These are phyloP conservation scores for Chrysotoxum bicinctum DNA, from an alignment of 2,888 invertebrate species.

Conservation along the genomic window DNA sequence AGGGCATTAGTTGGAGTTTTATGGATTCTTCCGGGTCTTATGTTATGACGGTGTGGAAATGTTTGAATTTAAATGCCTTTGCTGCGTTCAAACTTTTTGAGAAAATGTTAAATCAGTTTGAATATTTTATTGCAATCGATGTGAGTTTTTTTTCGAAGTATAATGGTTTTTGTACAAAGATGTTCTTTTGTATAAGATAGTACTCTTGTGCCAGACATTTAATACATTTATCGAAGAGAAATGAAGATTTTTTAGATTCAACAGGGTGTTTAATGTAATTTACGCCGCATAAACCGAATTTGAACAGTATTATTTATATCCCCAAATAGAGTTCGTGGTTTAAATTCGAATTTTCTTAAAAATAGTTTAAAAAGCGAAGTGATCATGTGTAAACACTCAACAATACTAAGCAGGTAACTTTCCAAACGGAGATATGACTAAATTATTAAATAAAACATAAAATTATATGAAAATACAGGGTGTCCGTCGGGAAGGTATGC, in stretches of 20 bases:
- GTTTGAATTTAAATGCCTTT: conserved; percentile 62
- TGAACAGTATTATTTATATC: not conserved
- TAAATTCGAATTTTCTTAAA: no score
- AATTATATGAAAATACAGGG: no score
- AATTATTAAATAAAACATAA: no score
- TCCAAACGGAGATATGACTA: no score
- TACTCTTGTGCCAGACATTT: not conserved
- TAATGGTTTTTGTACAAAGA: not conserved
- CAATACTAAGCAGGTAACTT: no score
- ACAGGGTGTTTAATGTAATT: not conserved
- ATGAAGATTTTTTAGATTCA: not conserved
- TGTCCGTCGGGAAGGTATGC: no score
- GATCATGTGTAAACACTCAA: no score
- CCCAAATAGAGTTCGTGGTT: no score
- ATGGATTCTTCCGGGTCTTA: not conserved
- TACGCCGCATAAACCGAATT: not conserved
- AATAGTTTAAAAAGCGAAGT: no score
- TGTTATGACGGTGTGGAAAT: conserved; percentile 47
- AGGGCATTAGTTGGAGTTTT: conserved; percentile 27
- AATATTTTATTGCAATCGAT: conserved; percentile 68
- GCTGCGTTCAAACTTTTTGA: not conserved
- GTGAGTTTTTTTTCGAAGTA: not conserved
- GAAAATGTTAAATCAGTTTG: conserved; percentile 25
- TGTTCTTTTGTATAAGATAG: not conserved
- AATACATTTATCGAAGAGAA: not conserved